Base-by-base conservation (phyloP, 64 coral and sea anemone genomes). In the Pocillopora damicornis region DNA sequence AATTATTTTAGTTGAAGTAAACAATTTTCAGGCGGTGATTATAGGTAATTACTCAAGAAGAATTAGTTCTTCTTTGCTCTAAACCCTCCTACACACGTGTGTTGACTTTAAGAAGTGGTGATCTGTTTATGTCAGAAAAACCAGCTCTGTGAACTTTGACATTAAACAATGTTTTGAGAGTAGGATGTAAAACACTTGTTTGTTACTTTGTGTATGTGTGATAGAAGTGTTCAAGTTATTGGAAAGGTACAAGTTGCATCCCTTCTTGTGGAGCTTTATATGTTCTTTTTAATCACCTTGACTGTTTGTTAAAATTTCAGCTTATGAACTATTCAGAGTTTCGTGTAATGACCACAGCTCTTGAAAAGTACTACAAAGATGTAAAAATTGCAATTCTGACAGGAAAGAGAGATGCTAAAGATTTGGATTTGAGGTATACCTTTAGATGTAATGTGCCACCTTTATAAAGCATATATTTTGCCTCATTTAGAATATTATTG, bases 261-360 rank as follows among this genome's bases (percentile, higher is more conserved):
- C 42, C 42, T 51, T 4, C 42, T 4, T 51, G 2, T 51, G 7
- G 42, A 51, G 42, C 42, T 51, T 4, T 51, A 51, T 51, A 51
- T 7, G 7, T 51, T 51, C 42, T 51, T 51, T 51, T 51, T 7
- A 51, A 51, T 51, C 42, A 1, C 2, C 42, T 51, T 7, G 42
- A 51, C 42, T 51, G 42, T 2, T 51, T 51, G 7, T 51, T 51
- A 7, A 51, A 2, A 51, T 92, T 89, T 14, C 64, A 98, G 95
- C 86, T 98, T 34, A 98, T 98, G 95, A 94, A 91, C 86, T 94
- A 89, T 79, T 98, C 97, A 75, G 97, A 99, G 85, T 99, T 95
- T 65, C 87, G 88, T 74, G 74, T 69, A 75, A 99, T 99, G 97
- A 95, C 90, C 63, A 92, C 90, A 74, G 93, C 91, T 59, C 91